These are phyloP conservation scores for Epinephelus awoara DNA, from an alignment of 2,797 vertebrate species.

Conservation along the genomic window DNA sequence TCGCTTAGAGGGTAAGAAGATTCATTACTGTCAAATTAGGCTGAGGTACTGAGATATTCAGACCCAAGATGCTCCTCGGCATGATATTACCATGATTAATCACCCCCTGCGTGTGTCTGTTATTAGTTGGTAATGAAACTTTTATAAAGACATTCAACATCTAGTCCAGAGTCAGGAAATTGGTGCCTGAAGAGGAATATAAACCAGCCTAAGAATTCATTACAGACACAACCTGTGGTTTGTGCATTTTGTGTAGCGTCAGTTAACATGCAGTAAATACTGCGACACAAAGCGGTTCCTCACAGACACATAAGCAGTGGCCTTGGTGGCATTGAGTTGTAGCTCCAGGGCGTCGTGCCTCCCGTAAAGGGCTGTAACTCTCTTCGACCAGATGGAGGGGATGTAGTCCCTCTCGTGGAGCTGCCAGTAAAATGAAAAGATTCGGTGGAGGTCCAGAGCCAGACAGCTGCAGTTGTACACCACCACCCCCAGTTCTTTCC, in stretches of 20 bases:
- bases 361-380: slow-evolving; percentile 91
- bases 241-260: neutral
- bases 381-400: slow-evolving; percentile 92
- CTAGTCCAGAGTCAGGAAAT: slow-evolving; percentile 2
- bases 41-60: slow-evolving; percentile 35
- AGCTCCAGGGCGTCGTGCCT: slow-evolving; percentile 87
- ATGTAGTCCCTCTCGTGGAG: slow-evolving; percentile 84
- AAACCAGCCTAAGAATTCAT: slow-evolving; percentile 9
- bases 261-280: slow-evolving; percentile 13
- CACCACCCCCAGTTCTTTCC: slow-evolving; percentile 93
- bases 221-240: neutral
- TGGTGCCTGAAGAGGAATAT: slow-evolving; percentile 10
- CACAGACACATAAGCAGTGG: slow-evolving; percentile 92
- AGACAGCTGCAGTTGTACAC: slow-evolving; percentile 96
- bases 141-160: slow-evolving; percentile 41
- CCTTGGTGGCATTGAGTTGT: slow-evolving; percentile 87
- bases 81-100: slow-evolving; percentile 66
- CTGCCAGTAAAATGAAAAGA: slow-evolving; percentile 87
- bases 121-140: slow-evolving; percentile 55
- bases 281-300: slow-evolving; percentile 66
- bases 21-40: slow-evolving; percentile 79
- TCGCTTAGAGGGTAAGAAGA: slow-evolving; percentile 64
- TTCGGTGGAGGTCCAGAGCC: slow-evolving; percentile 91
- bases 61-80: slow-evolving; percentile 57
- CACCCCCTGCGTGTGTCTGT: slow-evolving; percentile 5